Conservation (phyloP, 2,888 invertebrate species). For the Erebia palarica region DNA sequence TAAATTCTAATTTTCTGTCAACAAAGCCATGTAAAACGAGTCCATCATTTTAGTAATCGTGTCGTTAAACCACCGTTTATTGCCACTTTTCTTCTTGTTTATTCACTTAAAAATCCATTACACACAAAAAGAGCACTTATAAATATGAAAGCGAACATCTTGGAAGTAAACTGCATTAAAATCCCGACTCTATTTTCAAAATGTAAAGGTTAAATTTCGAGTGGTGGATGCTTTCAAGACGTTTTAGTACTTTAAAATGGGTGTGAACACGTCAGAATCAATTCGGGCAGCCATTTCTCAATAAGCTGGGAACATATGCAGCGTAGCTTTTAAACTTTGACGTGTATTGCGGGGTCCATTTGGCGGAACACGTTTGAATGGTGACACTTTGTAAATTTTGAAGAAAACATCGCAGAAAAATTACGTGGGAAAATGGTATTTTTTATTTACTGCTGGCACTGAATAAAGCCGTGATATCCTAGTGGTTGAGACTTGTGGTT, state of each 20-base stretch:
- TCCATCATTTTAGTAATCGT: constrained; percentile 39
- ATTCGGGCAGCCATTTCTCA: constrained; percentile 78
- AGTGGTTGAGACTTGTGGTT: too few species aligned
- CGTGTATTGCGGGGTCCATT: constrained; percentile 48
- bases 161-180: constrained; percentile 34
- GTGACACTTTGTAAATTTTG: constrained; percentile 27
- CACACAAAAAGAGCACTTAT: constrained; percentile 73
- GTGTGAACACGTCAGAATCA: constrained; percentile 73
- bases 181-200: constrained; percentile 36
- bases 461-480: background rate
- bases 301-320: constrained; percentile 73
- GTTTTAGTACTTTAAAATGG: constrained; percentile 70
- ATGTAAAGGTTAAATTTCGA: constrained; percentile 41
- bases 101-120: constrained; percentile 81
- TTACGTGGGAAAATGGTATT: background rate
- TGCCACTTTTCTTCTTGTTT: constrained; percentile 59
- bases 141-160: constrained; percentile 66
- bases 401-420: constrained; percentile 1
- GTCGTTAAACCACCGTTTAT: constrained; percentile 39
- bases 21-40: constrained; percentile 36
- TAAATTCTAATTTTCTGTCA: constrained; percentile 19
- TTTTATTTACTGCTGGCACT: background rate
- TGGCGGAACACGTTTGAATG: constrained; percentile 30
- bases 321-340: constrained; percentile 79
- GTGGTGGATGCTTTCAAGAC: constrained; percentile 45